Conservation (phyloP, 2,113 vertebrate genomes). For the Uropsilus gracilis region DNA sequence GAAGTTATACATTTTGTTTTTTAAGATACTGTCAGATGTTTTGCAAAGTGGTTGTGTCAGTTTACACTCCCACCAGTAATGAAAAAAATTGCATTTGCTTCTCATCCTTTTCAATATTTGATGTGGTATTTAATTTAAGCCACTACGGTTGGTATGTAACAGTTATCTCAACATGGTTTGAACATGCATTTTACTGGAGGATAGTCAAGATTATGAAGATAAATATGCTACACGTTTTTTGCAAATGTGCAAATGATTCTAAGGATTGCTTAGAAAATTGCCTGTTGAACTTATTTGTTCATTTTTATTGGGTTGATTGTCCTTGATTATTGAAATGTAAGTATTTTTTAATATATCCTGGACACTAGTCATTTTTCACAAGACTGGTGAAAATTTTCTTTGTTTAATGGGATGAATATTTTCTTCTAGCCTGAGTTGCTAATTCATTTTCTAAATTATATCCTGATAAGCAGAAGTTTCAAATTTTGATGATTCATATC, state of each 20-base stretch:
- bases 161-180: not conserved
- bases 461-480: too few relatives aligned
- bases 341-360: not conserved
- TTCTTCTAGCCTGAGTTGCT: not conserved
- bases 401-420: too few relatives aligned
- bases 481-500: too few relatives aligned
- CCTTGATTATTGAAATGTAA: not conserved
- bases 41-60: not conserved
- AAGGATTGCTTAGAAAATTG: not conserved
- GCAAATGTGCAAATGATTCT: not conserved
- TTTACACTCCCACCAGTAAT: not conserved
- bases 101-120: not conserved
- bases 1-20: not conserved
- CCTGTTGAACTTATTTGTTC: not conserved
- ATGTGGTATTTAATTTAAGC: not conserved
- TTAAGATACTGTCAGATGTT: not conserved
- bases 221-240: not conserved
- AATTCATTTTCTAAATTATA: not conserved
- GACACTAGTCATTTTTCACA: not conserved
- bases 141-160: not conserved
- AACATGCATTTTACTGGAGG: not conserved
- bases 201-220: slow-evolving; percentile 9
- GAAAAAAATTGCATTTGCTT: not conserved
- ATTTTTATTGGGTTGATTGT: not conserved
- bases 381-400: not conserved